Evolutionary conservation across 2,797 vertebrate species (phyloP), one percentile per base, ranked within the genome.

Genomic region (Anolis apletophallus): DNA sequence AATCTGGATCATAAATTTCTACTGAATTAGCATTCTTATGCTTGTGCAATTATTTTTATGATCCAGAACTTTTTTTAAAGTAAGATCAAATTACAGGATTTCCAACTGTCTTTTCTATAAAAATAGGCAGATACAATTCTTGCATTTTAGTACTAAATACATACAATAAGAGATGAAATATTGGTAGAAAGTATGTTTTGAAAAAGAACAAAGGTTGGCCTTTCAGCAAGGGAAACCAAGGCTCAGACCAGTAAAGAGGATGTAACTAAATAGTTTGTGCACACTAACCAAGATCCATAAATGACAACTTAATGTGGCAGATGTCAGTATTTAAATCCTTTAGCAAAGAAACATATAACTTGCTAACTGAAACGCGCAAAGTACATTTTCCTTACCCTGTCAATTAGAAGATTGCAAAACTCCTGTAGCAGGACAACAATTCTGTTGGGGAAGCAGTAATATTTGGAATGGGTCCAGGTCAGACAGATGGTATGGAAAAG

Each of bases 401-500:
- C 98, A 90, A 98, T 97, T 88, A 98, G 96, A 87, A 98, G 95
- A 96, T 97, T 98, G 95, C 97, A 97, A 96, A 98, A 98, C 93
- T 98, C 97, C 88, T 96, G 95, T 86, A 98, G 94, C 85, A 98
- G 97, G 79, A 97, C 96, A 93, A 97, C 96, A 89, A 96, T 96
- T 92, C 96, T 97, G 69, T 94, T 94, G 69, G 97, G 97, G 84
- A 91, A 95, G 94, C 97, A 97, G 91, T 95, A 97, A 94, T 96
- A 93, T 83, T 92, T 95, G 89, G 98, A 99, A 92, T 92, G 92
- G 89, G 96, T 98, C 98, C 99, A 99, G 95, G 97, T 96, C 90
- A 98, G 97, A 93, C 98, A 98, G 85, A 99, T 97, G 34, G 97
- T 96, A 94, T 97, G 97, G 95, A 97, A 98, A 93, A 98, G 95